Evolutionary conservation across 2,113 vertebrate species (phyloP).

Genomic region (Sapayoa aenigma): DNA sequence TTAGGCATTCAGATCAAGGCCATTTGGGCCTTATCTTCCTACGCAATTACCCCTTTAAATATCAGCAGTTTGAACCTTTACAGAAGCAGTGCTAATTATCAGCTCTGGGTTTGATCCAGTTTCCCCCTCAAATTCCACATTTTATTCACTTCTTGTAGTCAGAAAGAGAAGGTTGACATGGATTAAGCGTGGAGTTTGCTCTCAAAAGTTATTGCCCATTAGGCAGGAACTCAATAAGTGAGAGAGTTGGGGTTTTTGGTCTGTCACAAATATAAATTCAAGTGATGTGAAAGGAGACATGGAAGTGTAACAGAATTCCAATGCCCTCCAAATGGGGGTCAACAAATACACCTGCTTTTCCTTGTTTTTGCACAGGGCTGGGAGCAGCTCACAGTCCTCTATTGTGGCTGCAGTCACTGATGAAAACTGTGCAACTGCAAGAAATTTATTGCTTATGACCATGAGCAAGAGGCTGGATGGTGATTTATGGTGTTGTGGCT

Average conservation of each 20-base stretch:
- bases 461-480: background rate
- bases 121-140: background rate
- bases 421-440: background rate
- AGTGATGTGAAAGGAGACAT: background rate
- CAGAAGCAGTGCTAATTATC: background rate
- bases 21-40: background rate
- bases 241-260: background rate
- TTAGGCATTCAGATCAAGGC: background rate
- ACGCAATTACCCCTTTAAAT: background rate
- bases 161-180: background rate
- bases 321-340: background rate
- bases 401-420: background rate
- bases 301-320: background rate
- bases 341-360: background rate
- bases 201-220: background rate
- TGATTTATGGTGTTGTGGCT: background rate
- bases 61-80: background rate
- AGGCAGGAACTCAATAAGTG: background rate
- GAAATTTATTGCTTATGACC: conserved; percentile 4
- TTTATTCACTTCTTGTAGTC: background rate
- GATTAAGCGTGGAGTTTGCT: background rate
- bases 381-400: background rate
- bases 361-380: background rate
- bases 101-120: background rate
- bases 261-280: background rate